Evolutionary conservation across 2,113 vertebrate genomes (phyloP), one percentile per base, ranked within the genome.

Genomic region (Lophotis ruficrista): DNA sequence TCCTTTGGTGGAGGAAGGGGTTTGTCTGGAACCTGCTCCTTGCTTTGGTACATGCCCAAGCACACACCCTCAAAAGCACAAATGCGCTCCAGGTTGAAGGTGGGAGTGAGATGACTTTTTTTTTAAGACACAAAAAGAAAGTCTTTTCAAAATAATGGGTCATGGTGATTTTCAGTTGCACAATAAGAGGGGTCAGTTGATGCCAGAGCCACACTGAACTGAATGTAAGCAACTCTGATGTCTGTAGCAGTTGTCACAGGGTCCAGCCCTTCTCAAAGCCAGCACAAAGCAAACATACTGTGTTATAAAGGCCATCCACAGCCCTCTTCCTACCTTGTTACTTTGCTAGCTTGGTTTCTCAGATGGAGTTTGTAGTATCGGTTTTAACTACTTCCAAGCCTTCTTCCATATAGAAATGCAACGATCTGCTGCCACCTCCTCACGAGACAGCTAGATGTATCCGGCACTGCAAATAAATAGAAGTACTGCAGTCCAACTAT

Each of bases 1-100:
- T 45, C 24, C 33, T 54, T 43, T 43, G 41, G 41, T 43, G 41
- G 41, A 43, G 41, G 37, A 33, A 54, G 17, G 17, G 57, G 11
- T 18, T 82, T 68, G 14, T 19, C 14, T 33, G 24, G 31, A 35
- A 47, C 51, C 73, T 2, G 3, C 7, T 41, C 10, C 54, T 48
- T 37, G 48, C 31, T 92, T 56, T 60, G 24, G 60, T 54, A 19
- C 17, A 15, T 58, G 43, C 21, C 20, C 24, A 9, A 1, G 4
- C 9, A 3, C 28, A 25, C 12, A 33, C 7, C 13, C 37, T 27
- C 21, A 50, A 37, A 41, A 56, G 19, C 69, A 58, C 24, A 37
- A 17, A 43, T 28, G 9, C 5, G 5, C 23, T 81, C 33, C 31
- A 13, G n/a, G 23, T 19, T 0, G 0, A 14, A 7, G 28, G 33